Percentiles rank a stretch among this genome's conserved stretches.
These are phyloP conservation scores for human DNA, from an alignment of 2,113 vertebrate genomes.

Conservation along the genomic window GRCh38 chr18:52364001-52364500, in stretches of 20 bases:
- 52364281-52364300: not conserved
- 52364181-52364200: not conserved
- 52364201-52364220: not conserved
- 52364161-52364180: not conserved
- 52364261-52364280: not conserved
- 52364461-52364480: not conserved
- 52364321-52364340: not conserved
- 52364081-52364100: not conserved
- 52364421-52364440: not conserved
- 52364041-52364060: not conserved
- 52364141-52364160: not conserved
- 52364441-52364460: not conserved
- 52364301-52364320: not conserved
- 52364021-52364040: not conserved
- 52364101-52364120: accelerated
- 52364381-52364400: not conserved
- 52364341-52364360: not conserved
- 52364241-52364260: not conserved
- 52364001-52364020: not conserved
- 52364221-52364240: not conserved
- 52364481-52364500: not conserved
- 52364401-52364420: not conserved
- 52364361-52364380: not conserved
- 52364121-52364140: not conserved
- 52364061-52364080: not conserved